phyloP scores from a whole-genome alignment of 2,113 vertebrate genomes.

The Capreolus pygargus region DNA sequence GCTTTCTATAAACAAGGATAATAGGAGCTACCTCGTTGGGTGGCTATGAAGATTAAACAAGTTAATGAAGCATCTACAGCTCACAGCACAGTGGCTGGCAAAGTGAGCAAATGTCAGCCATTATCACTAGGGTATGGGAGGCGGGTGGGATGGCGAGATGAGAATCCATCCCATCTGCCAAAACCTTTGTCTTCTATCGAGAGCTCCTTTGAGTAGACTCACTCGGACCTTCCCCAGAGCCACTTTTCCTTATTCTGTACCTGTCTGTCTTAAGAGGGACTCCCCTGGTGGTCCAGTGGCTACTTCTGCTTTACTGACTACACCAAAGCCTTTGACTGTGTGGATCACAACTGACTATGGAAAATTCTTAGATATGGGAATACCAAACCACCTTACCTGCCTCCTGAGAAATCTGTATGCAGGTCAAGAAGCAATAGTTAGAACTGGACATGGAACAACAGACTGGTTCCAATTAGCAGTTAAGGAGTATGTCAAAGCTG shows the following conservation, averaged over 20 bases:
- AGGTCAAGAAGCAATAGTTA: background rate
- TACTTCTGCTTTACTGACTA: background rate
- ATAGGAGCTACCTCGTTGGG: background rate
- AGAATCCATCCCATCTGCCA: background rate
- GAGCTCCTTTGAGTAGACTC: background rate
- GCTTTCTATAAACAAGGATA: background rate
- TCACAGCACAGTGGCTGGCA: background rate
- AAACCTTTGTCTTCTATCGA: background rate
- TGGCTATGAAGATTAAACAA: background rate
- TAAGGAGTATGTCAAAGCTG: background rate
- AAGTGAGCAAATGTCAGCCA: background rate
- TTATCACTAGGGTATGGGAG: background rate
- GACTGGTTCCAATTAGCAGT: background rate
- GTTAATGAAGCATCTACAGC: background rate
- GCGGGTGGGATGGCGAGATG: background rate
- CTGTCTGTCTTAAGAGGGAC: background rate
- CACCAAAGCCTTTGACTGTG: background rate
- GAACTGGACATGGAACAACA: background rate
- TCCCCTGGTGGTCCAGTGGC: background rate
- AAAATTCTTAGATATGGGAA: background rate
- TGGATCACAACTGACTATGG: background rate
- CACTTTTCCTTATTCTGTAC: background rate
- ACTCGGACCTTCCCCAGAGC: background rate
- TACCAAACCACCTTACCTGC: background rate
- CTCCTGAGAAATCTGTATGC: background rate